Conservation (phyloP, 1,140 invertebrate species). For the Chymomyza costata region DNA sequence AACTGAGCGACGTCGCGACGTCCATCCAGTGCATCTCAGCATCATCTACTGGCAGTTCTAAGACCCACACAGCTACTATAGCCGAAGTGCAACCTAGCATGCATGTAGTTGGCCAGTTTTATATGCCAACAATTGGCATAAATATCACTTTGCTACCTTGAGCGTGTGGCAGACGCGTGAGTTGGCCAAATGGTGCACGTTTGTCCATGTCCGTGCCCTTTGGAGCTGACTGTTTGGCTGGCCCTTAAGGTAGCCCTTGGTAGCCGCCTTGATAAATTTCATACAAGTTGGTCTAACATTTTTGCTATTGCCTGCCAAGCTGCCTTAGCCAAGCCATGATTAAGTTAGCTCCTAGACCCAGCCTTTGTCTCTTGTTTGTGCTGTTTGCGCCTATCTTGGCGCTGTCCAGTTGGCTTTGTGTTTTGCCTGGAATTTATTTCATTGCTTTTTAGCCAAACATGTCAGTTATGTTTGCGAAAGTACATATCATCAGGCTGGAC, state of each 20-base stretch:
- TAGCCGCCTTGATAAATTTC: constrained; percentile 60
- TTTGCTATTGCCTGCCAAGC: constrained; percentile 51
- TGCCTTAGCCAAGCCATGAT: constrained; percentile 43
- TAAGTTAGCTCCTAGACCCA: constrained; percentile 52
- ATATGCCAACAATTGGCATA: constrained; percentile 65
- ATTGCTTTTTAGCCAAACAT: constrained; percentile 69
- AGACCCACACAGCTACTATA: constrained; percentile 59
- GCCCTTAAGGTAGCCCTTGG: constrained; percentile 22
- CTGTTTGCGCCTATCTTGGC: background rate
- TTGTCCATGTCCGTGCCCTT: constrained; percentile 12
- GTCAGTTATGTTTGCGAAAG: constrained; percentile 72
- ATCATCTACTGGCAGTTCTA: constrained; percentile 61
- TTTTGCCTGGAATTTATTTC: constrained; percentile 59
- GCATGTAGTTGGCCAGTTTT: constrained; percentile 38
- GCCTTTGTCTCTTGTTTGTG: background rate
- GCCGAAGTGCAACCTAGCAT: no score
- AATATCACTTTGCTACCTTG: constrained; percentile 65
- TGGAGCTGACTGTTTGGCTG: constrained; percentile 16
- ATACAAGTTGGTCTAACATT: constrained; percentile 68
- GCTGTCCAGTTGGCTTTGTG: constrained; percentile 35
- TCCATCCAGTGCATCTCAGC: no score
- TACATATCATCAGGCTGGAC: constrained; percentile 69
- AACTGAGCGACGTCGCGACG: no score
- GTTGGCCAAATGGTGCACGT: constrained; percentile 4
- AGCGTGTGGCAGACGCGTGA: constrained; percentile 57